A percentile compares a stretch with the other conserved stretches of the same genome.
phyloP scores from a whole-genome alignment of 2,113 vertebrate genomes.

The Macaca fascicularis region T2T-MFA8v1.1 NC_088379.1:144813001-144813500 shows the following conservation, averaged over 20 bases:
- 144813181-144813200: background rate
- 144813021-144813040: background rate
- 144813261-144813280: background rate
- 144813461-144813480: background rate
- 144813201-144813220: background rate
- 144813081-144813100: background rate
- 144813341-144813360: background rate
- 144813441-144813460: background rate
- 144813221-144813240: background rate
- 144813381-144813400: background rate
- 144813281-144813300: background rate
- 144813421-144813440: background rate
- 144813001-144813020: background rate
- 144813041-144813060: background rate
- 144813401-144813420: background rate
- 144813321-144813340: background rate
- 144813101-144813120: background rate
- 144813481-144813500: background rate
- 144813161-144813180: background rate
- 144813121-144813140: background rate
- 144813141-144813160: background rate
- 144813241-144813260: background rate
- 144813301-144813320: background rate
- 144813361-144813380: background rate
- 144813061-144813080: background rate